phyloP scores from a whole-genome alignment of 2,113 vertebrate species.

The Cariama cristata region DNA sequence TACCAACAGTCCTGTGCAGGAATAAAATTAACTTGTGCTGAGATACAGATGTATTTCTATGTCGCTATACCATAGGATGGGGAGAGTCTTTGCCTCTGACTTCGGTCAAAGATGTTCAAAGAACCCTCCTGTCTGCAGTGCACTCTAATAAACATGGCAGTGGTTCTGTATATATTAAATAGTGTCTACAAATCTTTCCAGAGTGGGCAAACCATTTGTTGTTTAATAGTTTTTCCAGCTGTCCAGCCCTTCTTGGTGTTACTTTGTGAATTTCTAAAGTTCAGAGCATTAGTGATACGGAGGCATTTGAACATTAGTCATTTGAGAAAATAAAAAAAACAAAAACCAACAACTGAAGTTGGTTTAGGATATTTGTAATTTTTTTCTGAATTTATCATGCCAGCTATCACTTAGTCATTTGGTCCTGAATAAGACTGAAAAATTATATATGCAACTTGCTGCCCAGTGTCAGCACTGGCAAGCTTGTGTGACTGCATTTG shows the following conservation, averaged over 20 bases:
- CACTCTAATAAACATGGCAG: not conserved
- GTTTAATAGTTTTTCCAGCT: not conserved
- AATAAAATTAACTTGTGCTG: not conserved
- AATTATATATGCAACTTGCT: conserved; percentile 41
- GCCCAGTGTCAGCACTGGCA: conserved; percentile 26
- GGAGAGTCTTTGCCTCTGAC: not conserved
- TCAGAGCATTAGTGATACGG: not conserved
- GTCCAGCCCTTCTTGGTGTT: not conserved
- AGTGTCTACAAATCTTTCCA: not conserved
- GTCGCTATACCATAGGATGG: not conserved
- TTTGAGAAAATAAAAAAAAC: not conserved
- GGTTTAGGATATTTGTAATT: not conserved
- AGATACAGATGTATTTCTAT: not conserved
- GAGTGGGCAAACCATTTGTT: not conserved
- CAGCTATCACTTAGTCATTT: conserved; percentile 12
- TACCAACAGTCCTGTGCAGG: not conserved
- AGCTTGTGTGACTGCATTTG: conserved; percentile 41
- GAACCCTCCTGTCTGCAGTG: not conserved
- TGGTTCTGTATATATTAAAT: not conserved
- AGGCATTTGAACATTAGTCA: not conserved
- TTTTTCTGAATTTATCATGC: not conserved
- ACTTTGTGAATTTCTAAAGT: not conserved
- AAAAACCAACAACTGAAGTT: not conserved
- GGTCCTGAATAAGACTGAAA: conserved; percentile 29
- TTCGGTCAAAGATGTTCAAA: not conserved